Conservation (phyloP, 2,888 invertebrate species). For the Trachelus troglodyta region DNA sequence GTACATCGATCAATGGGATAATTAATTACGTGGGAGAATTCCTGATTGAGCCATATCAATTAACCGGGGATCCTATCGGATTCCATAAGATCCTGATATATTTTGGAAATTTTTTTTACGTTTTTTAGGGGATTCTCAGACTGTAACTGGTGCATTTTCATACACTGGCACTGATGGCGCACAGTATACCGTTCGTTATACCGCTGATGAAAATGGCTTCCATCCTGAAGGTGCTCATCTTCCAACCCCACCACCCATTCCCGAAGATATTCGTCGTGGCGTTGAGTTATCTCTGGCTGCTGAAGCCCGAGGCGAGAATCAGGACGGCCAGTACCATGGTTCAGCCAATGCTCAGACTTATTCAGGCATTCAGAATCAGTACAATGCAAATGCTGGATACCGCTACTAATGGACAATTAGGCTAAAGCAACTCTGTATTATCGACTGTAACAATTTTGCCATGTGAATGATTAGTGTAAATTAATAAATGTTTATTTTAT, state of each 20-base stretch:
- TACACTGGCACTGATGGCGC: constrained; percentile 20
- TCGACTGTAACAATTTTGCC: background rate
- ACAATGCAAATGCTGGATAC: background rate
- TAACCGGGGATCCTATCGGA: background rate
- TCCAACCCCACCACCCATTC: constrained; percentile 20
- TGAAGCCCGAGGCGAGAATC: constrained; percentile 20
- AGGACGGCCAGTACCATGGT: constrained; percentile 10
- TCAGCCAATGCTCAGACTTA: background rate
- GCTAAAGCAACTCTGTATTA: background rate
- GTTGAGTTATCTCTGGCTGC: constrained; percentile 21
- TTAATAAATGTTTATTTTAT: background rate
- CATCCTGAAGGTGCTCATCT: constrained; percentile 22
- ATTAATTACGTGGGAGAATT: background rate
- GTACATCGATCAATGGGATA: background rate
- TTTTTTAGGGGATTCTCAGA: constrained; percentile 8
- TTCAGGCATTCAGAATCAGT: background rate
- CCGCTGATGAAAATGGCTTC: constrained; percentile 20
- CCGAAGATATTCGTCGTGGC: constrained; percentile 20
- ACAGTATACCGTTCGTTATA: constrained; percentile 18
- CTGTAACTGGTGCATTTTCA: constrained; percentile 14
- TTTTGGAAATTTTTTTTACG: background rate
- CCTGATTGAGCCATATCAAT: background rate
- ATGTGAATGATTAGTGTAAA: background rate
- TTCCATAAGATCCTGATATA: background rate
- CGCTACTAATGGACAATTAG: background rate